These are phyloP conservation scores for Pteria penguin DNA, from an alignment of 2,888 invertebrate species.

Conservation along the genomic window DNA sequence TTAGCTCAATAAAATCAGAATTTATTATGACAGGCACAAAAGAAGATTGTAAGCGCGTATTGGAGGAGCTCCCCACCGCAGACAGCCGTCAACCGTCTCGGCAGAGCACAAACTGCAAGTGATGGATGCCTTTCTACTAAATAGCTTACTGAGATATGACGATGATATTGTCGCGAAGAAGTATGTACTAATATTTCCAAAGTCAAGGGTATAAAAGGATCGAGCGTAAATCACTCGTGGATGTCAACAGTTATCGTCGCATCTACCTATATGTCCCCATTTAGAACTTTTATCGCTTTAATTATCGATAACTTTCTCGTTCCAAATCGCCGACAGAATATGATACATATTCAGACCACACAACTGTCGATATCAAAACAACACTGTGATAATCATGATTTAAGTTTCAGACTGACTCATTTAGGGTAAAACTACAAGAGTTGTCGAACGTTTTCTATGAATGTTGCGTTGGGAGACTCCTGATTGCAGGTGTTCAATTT, in stretches of 20 bases:
- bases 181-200: slow-evolving; percentile 22
- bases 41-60: not conserved
- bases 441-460: too few relatives aligned
- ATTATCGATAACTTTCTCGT: not conserved
- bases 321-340: not conserved
- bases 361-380: not conserved
- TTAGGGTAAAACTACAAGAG: too few relatives aligned
- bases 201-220: slow-evolving; percentile 5
- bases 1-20: slow-evolving; percentile 34
- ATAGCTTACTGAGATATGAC: slow-evolving; percentile 12
- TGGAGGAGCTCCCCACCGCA: not conserved
- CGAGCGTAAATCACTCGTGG: slow-evolving; percentile 18
- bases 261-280: not conserved
- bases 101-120: not conserved
- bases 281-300: not conserved
- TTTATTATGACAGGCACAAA: slow-evolving; percentile 17
- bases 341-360: slow-evolving; percentile 1
- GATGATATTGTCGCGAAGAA: slow-evolving; percentile 3
- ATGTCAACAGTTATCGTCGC: slow-evolving; percentile 4
- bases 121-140: slow-evolving; percentile 25
- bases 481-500: too few relatives aligned
- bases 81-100: not conserved
- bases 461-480: too few relatives aligned
- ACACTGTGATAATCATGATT: too few relatives aligned
- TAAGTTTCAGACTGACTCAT: too few relatives aligned